Evolutionary conservation across 2,888 invertebrate genomes (phyloP).

Genomic region (Cataglyphis rosenhaueri): DNA sequence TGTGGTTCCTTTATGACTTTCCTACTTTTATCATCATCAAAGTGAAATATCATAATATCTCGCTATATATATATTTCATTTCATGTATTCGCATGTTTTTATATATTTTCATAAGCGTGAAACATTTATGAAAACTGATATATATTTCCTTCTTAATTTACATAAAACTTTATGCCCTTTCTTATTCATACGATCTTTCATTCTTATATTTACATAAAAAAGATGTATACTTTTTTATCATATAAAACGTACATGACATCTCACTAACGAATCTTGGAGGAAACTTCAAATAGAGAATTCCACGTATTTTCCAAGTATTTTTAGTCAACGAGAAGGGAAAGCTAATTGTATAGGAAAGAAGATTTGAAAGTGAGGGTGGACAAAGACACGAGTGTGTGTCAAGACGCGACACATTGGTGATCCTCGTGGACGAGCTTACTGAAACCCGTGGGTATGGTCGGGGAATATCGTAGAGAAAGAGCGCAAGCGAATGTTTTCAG

Average conservation of each 20-base stretch:
- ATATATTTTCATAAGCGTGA: neutral
- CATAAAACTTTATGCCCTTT: neutral
- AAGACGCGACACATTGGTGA: slow-evolving; percentile 29
- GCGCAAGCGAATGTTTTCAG: slow-evolving; percentile 76
- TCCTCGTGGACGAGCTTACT: slow-evolving; percentile 56
- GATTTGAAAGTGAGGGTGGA: neutral
- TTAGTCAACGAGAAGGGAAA: neutral
- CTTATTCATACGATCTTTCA: neutral
- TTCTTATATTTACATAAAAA: neutral
- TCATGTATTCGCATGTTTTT: neutral
- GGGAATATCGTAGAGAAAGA: slow-evolving; percentile 30
- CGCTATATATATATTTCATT: neutral
- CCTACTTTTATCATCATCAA: neutral
- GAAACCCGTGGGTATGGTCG: slow-evolving; percentile 56
- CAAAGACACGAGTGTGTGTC: neutral
- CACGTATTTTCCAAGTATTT: neutral
- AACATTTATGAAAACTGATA: neutral
- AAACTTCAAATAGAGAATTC: neutral
- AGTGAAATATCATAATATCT: neutral
- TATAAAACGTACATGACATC: neutral
- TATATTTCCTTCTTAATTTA: slow-evolving; percentile 8
- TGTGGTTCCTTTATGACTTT: neutral
- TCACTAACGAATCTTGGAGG: neutral
- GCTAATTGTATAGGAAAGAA: neutral
- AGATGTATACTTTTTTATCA: neutral